These are phyloP conservation scores for Varanus salvator DNA, from an alignment of 2,113 vertebrate species.

Conservation along the genomic window DNA sequence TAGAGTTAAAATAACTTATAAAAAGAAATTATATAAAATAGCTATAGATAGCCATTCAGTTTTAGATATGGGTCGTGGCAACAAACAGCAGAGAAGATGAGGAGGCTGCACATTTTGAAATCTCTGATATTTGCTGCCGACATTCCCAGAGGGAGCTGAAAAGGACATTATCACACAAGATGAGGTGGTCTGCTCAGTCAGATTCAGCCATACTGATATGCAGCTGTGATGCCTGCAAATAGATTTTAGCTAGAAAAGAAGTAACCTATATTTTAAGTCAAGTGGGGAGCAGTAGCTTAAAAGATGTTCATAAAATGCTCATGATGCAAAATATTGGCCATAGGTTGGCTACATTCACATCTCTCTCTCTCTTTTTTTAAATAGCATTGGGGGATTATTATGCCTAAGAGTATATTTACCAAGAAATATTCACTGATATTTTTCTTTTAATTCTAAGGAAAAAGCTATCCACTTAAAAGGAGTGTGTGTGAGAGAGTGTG, in stretches of 20 bases:
- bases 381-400: conserved; percentile 43
- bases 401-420: not conserved
- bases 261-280: conserved; percentile 70
- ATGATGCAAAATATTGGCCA: conserved; percentile 65
- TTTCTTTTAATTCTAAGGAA: conserved; percentile 59
- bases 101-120: conserved; percentile 71
- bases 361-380: conserved; percentile 30
- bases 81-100: conserved; percentile 68
- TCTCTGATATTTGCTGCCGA: conserved; percentile 76
- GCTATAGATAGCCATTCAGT: conserved; percentile 71
- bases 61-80: conserved; percentile 79
- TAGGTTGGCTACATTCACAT: conserved; percentile 54
- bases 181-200: conserved; percentile 57
- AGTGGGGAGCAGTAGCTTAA: conserved; percentile 56
- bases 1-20: conserved; percentile 83
- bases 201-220: conserved; percentile 57
- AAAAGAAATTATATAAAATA: conserved; percentile 80
- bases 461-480: conserved; percentile 32
- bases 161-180: conserved; percentile 61
- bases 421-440: conserved; percentile 45
- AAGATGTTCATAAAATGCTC: conserved; percentile 73
- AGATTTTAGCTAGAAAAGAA: conserved; percentile 66
- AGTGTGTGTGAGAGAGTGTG: conserved; percentile 61
- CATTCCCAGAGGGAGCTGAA: conserved; percentile 74
- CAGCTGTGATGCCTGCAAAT: conserved; percentile 64